These are phyloP conservation scores for Conomelus anceps DNA, from an alignment of 2,888 invertebrate species.

Conservation along the genomic window DNA sequence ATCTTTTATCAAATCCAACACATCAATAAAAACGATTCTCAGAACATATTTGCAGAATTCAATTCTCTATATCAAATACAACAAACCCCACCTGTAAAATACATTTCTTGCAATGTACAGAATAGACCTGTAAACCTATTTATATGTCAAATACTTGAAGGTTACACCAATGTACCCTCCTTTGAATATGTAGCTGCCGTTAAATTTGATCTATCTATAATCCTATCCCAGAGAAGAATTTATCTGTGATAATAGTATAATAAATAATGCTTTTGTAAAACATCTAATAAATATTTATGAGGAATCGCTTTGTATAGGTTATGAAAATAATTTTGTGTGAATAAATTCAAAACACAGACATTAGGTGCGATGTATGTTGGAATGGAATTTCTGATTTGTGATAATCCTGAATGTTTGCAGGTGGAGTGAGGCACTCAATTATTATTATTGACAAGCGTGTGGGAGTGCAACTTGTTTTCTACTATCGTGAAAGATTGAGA, in stretches of 20 bases:
- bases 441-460: not conserved
- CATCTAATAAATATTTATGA: not conserved
- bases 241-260: not conserved
- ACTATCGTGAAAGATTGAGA: not conserved
- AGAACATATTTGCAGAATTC: too few species aligned
- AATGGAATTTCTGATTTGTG: not conserved
- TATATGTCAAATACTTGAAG: too few species aligned
- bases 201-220: not conserved
- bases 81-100: too few species aligned
- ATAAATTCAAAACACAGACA: not conserved
- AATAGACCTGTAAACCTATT: too few species aligned
- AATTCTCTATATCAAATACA: too few species aligned
- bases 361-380: not conserved
- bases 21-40: too few species aligned
- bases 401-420: not conserved
- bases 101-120: too few species aligned
- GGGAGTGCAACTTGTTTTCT: not conserved
- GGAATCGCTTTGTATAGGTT: not conserved
- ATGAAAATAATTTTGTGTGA: not conserved
- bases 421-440: not conserved
- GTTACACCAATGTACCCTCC: too few species aligned
- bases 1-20: too few species aligned
- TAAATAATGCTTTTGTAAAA: not conserved
- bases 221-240: not conserved
- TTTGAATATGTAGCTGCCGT: not conserved